Evolutionary conservation across 2,888 invertebrate species (phyloP).

Genomic region (Nineta flava): DNA sequence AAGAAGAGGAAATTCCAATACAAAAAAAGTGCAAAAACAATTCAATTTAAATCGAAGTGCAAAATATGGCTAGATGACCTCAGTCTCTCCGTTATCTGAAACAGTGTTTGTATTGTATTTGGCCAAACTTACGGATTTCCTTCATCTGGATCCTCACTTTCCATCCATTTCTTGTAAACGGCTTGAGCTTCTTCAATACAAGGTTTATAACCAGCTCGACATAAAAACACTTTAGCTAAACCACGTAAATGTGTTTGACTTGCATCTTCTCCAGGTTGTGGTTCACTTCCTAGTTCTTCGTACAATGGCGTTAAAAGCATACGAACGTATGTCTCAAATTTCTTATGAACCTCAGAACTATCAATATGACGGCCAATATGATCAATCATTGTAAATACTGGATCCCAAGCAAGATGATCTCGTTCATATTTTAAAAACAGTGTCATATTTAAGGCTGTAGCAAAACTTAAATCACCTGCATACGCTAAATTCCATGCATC

Average conservation of each 20-base stretch:
- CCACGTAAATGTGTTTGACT: slow-evolving; percentile 52
- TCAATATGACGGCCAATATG: slow-evolving; percentile 62
- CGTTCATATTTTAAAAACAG: slow-evolving; percentile 56
- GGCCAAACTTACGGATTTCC: slow-evolving; percentile 57
- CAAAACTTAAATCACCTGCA: slow-evolving; percentile 59
- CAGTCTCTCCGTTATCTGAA: no score
- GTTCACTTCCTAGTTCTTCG: slow-evolving; percentile 42
- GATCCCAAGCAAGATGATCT: slow-evolving; percentile 66
- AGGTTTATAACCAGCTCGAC: slow-evolving; percentile 58
- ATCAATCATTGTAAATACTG: slow-evolving; percentile 68
- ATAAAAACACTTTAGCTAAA: slow-evolving; percentile 54
- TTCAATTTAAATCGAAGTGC: no score
- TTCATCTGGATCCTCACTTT: slow-evolving; percentile 53
- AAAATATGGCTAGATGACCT: no score
- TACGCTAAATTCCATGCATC: slow-evolving; percentile 67
- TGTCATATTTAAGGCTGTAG: slow-evolving; percentile 64
- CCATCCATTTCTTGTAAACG: slow-evolving; percentile 61
- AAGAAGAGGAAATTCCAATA: no score
- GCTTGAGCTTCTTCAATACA: slow-evolving; percentile 61
- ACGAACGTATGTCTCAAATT: slow-evolving; percentile 61
- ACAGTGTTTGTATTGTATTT: no score
- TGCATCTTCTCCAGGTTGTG: slow-evolving; percentile 40
- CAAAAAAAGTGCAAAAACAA: no score
- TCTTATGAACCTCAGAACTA: slow-evolving; percentile 43
- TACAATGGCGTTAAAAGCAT: slow-evolving; percentile 54